Evolutionary conservation across 2,888 invertebrate species (phyloP).

Genomic region (Andrena marginata): DNA sequence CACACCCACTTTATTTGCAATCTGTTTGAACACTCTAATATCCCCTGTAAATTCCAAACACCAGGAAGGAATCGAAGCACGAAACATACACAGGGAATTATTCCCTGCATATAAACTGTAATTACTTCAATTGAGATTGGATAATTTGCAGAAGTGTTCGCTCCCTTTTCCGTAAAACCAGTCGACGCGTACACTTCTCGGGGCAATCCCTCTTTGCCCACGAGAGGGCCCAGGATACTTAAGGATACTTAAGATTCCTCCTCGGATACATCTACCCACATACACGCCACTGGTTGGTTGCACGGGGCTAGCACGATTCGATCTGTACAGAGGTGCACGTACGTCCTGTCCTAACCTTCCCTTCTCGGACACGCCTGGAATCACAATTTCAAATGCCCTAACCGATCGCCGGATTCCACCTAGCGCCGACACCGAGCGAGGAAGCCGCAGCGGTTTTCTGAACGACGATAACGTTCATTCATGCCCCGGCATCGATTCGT

Average conservation of each 20-base stretch:
- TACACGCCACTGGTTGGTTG: slow-evolving; percentile 67
- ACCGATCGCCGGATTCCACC: slow-evolving; percentile 57
- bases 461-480: slow-evolving; percentile 36
- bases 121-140: slow-evolving; percentile 9
- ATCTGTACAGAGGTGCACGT: slow-evolving; percentile 68
- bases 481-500: not conserved
- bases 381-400: slow-evolving; percentile 78
- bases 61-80: not conserved
- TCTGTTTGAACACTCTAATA: not conserved
- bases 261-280: slow-evolving; percentile 74
- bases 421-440: slow-evolving; percentile 21
- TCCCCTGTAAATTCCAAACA: not conserved
- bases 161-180: slow-evolving; percentile 12
- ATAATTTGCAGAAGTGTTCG: not conserved
- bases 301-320: slow-evolving; percentile 67
- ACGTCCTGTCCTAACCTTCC: slow-evolving; percentile 67
- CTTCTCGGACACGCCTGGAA: slow-evolving; percentile 80
- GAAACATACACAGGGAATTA: not conserved
- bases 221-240: slow-evolving; percentile 51
- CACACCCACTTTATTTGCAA: not conserved
- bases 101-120: not conserved
- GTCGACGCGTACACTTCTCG: not conserved
- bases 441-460: slow-evolving; percentile 6
- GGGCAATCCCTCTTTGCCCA: slow-evolving; percentile 31
- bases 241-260: slow-evolving; percentile 75